phyloP scores from a whole-genome alignment of 2,113 vertebrate genomes.

The Actenoides hombroni region DNA sequence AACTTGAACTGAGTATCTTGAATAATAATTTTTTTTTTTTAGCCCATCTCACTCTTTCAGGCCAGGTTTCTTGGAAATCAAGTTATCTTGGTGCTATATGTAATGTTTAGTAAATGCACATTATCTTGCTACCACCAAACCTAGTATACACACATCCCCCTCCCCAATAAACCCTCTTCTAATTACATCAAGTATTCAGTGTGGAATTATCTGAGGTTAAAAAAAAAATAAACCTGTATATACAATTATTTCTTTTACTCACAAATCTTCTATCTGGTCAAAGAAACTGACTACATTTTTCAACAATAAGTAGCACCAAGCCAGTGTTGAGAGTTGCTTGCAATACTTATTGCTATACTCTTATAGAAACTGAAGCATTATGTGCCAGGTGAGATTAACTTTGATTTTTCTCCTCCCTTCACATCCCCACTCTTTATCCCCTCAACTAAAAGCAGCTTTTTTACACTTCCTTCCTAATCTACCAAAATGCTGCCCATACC shows the following conservation, averaged over 20 bases:
- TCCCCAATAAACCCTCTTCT: background rate
- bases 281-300: background rate
- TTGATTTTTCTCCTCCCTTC: background rate
- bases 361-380: background rate
- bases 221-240: background rate
- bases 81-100: background rate
- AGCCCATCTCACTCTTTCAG: background rate
- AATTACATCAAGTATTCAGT: background rate
- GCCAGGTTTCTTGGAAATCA: background rate
- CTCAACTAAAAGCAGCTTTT: background rate
- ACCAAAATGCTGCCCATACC: background rate
- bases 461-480: background rate
- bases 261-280: background rate
- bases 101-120: background rate
- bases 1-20: background rate
- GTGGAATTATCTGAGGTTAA: background rate
- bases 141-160: background rate
- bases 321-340: background rate
- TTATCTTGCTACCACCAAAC: background rate
- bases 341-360: background rate
- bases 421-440: background rate
- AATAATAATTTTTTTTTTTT: background rate
- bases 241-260: background rate
- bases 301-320: background rate
- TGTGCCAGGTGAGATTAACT: background rate